phyloP scores from a whole-genome alignment of 2,797 vertebrate genomes.

The Sebastes alutus region DNA sequence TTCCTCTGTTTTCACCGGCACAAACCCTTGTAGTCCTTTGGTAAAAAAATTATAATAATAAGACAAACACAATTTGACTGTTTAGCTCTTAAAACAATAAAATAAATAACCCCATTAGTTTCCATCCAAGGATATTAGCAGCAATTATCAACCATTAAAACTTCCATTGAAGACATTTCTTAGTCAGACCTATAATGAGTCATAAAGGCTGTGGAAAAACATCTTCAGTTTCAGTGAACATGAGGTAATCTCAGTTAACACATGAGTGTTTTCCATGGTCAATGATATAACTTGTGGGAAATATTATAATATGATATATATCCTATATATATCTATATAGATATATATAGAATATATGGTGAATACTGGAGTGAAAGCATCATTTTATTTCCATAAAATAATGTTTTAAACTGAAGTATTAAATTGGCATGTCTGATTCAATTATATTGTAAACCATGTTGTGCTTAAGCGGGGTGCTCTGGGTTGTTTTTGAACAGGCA shows the following conservation, averaged over 20 bases:
- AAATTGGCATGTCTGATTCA: not conserved
- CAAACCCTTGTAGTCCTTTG: not conserved
- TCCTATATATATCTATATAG: not conserved
- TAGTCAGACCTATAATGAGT: not conserved
- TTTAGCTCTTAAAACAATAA: not conserved
- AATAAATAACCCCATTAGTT: not conserved
- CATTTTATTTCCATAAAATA: slow-evolving; percentile 4
- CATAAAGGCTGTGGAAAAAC: not conserved
- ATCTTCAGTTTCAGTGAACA: not conserved
- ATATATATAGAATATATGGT: not conserved
- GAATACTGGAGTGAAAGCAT: not conserved
- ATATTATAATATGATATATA: not conserved
- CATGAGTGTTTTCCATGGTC: not conserved
- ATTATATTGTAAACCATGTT: not conserved
- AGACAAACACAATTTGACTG: not conserved
- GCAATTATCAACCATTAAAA: not conserved
- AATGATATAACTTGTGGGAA: not conserved
- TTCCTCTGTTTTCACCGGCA: slow-evolving; percentile 3
- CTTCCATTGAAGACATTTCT: not conserved
- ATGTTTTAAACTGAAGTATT: slow-evolving; percentile 5
- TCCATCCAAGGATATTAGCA: not conserved
- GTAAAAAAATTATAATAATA: not conserved
- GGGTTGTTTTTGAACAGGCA: slow-evolving; percentile 47
- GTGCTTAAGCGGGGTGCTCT: slow-evolving; percentile 12
- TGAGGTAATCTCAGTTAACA: not conserved